A percentile compares a stretch with the other conserved stretches of the same genome.
Evolutionary conservation across 2,888 invertebrate genomes (phyloP).

Genomic region (Adelphocoris suturalis): DNA sequence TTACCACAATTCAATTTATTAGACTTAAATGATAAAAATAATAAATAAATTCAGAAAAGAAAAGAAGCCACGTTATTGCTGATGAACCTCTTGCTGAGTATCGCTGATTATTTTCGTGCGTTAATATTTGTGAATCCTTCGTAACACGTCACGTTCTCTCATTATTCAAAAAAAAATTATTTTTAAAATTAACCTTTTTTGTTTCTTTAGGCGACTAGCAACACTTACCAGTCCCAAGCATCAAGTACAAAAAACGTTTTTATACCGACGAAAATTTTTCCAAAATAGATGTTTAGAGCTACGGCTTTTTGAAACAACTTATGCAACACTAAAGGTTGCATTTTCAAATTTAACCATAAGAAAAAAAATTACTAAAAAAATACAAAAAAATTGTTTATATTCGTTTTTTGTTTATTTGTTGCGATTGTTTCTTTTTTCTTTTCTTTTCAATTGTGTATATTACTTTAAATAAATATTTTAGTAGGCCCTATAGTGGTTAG

Average conservation of each 20-base stretch:
- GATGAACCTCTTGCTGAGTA: no score
- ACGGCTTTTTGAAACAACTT: neutral
- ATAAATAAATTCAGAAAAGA: neutral
- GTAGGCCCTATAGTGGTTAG: conserved; percentile 71
- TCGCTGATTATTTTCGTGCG: no score
- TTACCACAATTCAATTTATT: conserved; percentile 14
- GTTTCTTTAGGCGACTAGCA: neutral
- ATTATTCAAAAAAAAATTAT: conserved; percentile 45
- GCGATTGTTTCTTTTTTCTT: neutral
- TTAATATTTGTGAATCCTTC: no score
- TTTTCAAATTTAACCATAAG: conserved; percentile 12
- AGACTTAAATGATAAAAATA: neutral
- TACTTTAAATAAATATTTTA: conserved; percentile 33
- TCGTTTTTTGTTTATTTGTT: conserved; percentile 38
- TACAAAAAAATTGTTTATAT: conserved; percentile 33
- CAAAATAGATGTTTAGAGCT: conserved; percentile 10
- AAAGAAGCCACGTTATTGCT: neutral
- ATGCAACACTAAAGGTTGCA: neutral
- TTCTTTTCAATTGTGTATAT: conserved; percentile 29
- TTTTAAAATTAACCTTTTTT: conserved; percentile 46
- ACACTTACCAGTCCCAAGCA: conserved; percentile 22
- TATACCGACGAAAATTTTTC: conserved; percentile 26
- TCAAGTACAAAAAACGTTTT: conserved; percentile 50
- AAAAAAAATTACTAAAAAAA: conserved; percentile 13
- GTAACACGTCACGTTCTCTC: conserved; percentile 41